These are phyloP conservation scores for Proteles cristata DNA, from an alignment of 2,113 vertebrate species.

Conservation along the genomic window DNA sequence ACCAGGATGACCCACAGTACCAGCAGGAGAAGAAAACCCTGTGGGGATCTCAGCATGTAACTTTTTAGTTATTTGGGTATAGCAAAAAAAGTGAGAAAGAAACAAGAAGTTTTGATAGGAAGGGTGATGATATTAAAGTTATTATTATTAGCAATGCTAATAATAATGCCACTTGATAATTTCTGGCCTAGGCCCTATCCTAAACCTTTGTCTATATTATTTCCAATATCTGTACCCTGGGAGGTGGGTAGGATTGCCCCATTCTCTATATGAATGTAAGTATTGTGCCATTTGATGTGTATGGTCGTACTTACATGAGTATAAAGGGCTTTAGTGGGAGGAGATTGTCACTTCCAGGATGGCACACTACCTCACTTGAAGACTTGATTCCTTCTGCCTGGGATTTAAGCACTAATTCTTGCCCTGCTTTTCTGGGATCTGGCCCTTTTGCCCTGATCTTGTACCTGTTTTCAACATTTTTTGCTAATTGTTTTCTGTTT, in stretches of 20 bases:
- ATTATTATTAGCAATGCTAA: neutral
- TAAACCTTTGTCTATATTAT: neutral
- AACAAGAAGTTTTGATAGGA: neutral
- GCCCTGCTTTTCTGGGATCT: neutral
- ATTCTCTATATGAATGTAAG: neutral
- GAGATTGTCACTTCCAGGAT: too few relatives aligned
- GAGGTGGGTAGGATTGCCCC: neutral
- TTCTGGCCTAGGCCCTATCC: neutral
- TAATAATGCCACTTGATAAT: neutral
- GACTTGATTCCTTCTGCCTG: neutral
- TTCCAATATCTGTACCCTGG: neutral
- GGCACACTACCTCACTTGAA: accelerated
- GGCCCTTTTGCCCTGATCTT: neutral
- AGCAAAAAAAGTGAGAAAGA: neutral
- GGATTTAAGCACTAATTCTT: neutral
- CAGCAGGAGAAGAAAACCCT: conserved; percentile 55
- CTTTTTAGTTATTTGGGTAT: conserved; percentile 32
- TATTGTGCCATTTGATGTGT: neutral
- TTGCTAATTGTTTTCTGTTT: neutral
- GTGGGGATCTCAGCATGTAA: neutral
- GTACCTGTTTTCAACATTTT: neutral
- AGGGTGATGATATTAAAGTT: conserved; percentile 33
- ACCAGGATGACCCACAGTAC: conserved; percentile 64
- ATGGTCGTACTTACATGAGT: neutral
- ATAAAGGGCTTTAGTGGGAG: neutral